These are phyloP conservation scores for Orchestia grillus DNA, from an alignment of 1,140 invertebrate species.

Conservation along the genomic window DNA sequence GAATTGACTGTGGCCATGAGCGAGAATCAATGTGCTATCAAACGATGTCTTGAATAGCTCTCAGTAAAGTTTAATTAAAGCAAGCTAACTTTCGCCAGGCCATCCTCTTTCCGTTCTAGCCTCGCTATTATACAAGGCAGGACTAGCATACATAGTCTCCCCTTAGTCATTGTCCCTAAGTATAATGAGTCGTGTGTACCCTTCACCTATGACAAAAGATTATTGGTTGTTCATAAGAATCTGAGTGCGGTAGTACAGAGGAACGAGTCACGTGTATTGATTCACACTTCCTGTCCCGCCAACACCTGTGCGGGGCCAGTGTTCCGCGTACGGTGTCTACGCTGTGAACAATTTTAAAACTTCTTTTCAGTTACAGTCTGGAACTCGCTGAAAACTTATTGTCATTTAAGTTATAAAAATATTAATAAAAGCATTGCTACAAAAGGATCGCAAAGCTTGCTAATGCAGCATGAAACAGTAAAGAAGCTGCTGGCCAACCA, in stretches of 20 bases:
- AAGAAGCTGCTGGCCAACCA: background rate
- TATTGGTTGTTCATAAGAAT: slow-evolving; percentile 53
- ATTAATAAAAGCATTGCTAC: background rate
- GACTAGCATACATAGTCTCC: background rate
- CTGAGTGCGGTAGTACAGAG: background rate
- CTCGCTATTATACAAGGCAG: background rate
- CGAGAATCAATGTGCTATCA: background rate
- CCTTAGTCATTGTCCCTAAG: background rate
- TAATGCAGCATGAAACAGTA: background rate
- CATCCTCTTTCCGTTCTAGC: background rate
- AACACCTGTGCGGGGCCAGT: background rate
- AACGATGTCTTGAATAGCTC: background rate
- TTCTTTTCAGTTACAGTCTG: background rate
- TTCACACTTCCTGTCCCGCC: background rate
- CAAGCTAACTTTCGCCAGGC: background rate
- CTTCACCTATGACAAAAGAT: slow-evolving; percentile 43
- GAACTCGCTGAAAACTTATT: background rate
- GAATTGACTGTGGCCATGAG: no score
- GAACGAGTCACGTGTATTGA: slow-evolving; percentile 34
- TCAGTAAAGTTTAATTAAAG: background rate
- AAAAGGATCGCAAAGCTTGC: background rate
- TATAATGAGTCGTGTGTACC: background rate
- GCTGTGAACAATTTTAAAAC: background rate
- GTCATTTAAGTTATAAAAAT: background rate
- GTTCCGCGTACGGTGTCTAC: background rate